These are phyloP conservation scores for Caerostris extrusa DNA, from an alignment of 1,140 invertebrate genomes.

Conservation along the genomic window DNA sequence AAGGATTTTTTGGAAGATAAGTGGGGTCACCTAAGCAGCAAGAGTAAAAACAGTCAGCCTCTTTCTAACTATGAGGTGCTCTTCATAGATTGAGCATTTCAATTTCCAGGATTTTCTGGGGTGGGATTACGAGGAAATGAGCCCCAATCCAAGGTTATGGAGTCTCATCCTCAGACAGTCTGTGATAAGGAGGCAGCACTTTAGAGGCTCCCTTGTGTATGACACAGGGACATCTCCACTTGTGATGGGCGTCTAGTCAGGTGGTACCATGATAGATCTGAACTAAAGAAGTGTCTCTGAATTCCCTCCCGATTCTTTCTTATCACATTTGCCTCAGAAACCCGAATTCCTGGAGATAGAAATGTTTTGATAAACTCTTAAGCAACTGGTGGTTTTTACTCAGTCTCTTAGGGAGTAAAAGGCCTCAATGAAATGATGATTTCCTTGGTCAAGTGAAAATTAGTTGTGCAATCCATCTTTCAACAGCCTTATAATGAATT, in stretches of 20 bases:
- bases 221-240: constrained; percentile 61
- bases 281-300: constrained; percentile 71
- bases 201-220: constrained; percentile 66
- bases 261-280: constrained; percentile 65
- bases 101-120: constrained; percentile 71
- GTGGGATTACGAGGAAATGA: constrained; percentile 67
- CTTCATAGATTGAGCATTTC: constrained; percentile 63
- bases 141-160: constrained; percentile 56
- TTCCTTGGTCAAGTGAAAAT: constrained; percentile 48
- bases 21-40: constrained; percentile 68
- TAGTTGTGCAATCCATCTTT: constrained; percentile 7
- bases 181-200: constrained; percentile 75
- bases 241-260: constrained; percentile 74
- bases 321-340: constrained; percentile 52
- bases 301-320: constrained; percentile 54
- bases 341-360: constrained; percentile 50
- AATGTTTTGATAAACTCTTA: constrained; percentile 55
- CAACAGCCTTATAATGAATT: neutral
- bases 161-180: constrained; percentile 66
- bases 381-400: constrained; percentile 72
- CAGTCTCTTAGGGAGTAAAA: constrained; percentile 58
- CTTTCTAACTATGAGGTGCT: constrained; percentile 34
- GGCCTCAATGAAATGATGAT: constrained; percentile 66
- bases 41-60: constrained; percentile 72
- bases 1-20: constrained; percentile 52